A percentile compares a stretch with the other conserved stretches of the same genome.
These are phyloP conservation scores for Delichon dasypus DNA, from an alignment of 2,797 vertebrate genomes.

Conservation along the genomic window DNA sequence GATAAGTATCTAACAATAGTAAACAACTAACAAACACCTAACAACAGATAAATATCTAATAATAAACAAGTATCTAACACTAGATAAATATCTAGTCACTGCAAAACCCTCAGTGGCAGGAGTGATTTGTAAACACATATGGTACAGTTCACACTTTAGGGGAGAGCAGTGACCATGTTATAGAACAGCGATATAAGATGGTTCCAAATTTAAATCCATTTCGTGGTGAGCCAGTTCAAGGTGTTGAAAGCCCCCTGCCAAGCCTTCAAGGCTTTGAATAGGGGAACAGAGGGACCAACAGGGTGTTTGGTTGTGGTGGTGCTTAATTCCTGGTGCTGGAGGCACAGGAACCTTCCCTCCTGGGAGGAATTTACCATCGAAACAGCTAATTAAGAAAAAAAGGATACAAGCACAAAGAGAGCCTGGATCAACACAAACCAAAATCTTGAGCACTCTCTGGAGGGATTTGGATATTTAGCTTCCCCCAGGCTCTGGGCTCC, in stretches of 20 bases:
- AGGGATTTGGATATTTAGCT: background rate
- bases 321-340: background rate
- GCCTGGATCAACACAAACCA: background rate
- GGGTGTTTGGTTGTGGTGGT: fast-evolving
- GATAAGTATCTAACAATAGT: background rate
- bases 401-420: background rate
- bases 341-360: background rate
- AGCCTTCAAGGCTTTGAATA: background rate
- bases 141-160: fast-evolving
- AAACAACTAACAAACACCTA: background rate
- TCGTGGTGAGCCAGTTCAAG: background rate
- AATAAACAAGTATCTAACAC: background rate
- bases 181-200: fast-evolving
- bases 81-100: background rate
- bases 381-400: background rate
- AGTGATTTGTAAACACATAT: fast-evolving
- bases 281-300: background rate
- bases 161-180: background rate
- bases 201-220: background rate
- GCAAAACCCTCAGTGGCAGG: background rate
- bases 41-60: background rate
- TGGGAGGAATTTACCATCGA: background rate
- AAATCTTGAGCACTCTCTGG: background rate
- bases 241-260: background rate
- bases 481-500: background rate